phyloP scores from a whole-genome alignment of 2,888 invertebrate genomes.

The Caenorhabditis sp. region DNA sequence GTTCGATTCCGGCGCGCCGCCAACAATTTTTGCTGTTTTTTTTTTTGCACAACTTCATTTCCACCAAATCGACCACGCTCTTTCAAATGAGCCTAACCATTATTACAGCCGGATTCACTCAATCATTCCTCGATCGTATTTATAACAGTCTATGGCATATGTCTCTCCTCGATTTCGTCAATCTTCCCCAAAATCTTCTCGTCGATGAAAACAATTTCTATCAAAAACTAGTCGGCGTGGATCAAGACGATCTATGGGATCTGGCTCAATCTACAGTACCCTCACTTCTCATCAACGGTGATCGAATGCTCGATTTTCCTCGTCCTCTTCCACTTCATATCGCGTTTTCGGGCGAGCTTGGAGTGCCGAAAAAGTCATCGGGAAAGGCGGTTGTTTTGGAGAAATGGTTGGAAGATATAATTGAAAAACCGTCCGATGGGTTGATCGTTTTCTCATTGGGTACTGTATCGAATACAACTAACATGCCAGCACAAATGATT shows the following conservation, averaged over 20 bases:
- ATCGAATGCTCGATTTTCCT: conserved; percentile 69
- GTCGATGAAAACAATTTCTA: conserved; percentile 66
- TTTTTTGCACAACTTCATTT: no score
- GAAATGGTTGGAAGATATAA: conserved; percentile 36
- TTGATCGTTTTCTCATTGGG: conserved; percentile 60
- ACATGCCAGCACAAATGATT: conserved; percentile 67
- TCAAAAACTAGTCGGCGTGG: conserved; percentile 35
- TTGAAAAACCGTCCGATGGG: conserved; percentile 40
- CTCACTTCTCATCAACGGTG: conserved; percentile 65
- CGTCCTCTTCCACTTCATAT: conserved; percentile 65
- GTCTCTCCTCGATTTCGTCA: conserved; percentile 66
- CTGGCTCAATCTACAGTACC: conserved; percentile 53
- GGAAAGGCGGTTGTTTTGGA: conserved; percentile 24
- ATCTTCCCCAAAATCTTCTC: conserved; percentile 64
- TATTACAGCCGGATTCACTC: conserved; percentile 45
- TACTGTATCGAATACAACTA: conserved; percentile 69
- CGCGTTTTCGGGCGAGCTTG: conserved; percentile 62
- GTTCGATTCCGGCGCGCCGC: no score
- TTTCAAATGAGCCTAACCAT: neutral
- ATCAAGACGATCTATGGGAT: conserved; percentile 59
- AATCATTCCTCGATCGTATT: conserved; percentile 57
- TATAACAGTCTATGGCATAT: conserved; percentile 66
- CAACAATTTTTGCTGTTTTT: no score
- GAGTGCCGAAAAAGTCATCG: conserved; percentile 26
- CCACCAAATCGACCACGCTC: no score